Conservation (phyloP, 2,888 invertebrate genomes). For the Gari tellinella region DNA sequence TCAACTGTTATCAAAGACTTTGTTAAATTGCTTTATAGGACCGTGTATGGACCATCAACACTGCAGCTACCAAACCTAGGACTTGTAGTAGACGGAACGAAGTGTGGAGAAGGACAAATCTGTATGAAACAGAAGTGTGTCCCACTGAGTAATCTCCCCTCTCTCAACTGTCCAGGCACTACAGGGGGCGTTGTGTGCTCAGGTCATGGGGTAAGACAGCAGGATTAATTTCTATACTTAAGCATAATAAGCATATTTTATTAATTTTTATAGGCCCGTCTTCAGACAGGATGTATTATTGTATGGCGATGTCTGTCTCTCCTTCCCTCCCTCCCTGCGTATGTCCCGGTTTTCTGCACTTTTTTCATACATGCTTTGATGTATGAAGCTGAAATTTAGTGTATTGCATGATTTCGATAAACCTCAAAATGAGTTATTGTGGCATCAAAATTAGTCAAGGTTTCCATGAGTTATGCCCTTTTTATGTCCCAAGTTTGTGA, state of each 20-base stretch:
- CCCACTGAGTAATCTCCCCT: constrained; percentile 59
- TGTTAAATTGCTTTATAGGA: constrained; percentile 65
- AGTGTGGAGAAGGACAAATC: constrained; percentile 94
- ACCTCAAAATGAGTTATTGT: no score
- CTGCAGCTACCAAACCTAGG: constrained; percentile 86
- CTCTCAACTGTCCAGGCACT: constrained; percentile 70
- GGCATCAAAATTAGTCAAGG: no score
- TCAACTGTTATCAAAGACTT: no score
- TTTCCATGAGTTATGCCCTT: no score
- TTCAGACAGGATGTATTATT: not conserved
- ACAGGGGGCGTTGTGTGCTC: constrained; percentile 93
- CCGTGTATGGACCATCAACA: constrained; percentile 77
- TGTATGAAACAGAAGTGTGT: constrained; percentile 89
- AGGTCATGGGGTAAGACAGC: constrained; percentile 93
- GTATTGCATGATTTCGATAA: no score
- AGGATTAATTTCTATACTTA: no score
- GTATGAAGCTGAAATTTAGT: no score
- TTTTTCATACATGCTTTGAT: no score
- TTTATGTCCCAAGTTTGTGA: no score
- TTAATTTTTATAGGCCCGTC: not conserved
- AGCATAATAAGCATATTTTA: not conserved
- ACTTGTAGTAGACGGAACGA: constrained; percentile 96
- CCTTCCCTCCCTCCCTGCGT: no score
- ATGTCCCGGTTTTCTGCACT: no score
- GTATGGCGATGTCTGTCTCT: not conserved